Evolutionary conservation across 2,797 vertebrate genomes (phyloP), one percentile per base, ranked within the genome.

Genomic region (Taenioides sp.): DNA sequence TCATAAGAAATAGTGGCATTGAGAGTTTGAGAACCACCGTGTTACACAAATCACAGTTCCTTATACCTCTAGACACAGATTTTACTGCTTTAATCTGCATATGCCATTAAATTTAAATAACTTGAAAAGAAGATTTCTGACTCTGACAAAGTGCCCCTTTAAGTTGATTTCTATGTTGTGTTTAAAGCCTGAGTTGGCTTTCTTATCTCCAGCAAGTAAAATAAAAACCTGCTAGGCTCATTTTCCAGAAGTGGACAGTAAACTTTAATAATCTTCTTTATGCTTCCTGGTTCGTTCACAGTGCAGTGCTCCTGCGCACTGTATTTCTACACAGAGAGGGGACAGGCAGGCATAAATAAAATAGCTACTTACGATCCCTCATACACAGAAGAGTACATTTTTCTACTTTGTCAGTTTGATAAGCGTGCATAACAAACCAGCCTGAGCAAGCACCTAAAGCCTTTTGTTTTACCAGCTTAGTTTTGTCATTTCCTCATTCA

Each of bases 331-430:
- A 65, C 12, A 43, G 37, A 64, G 43, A 28, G 43, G 3, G 43
- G 64, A 65, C 23, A 65, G 64, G 10, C 43, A 7, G 43, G 22
- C 43, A 5, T 5, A 34, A 27, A 18, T 11, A 73, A 40, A 59
- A 22, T n/a, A 9, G 69, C 43, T 28, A 40, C 43, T 61, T 14
- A n/a, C 71, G 60, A 68, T 68, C 80, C 65, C 60, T 63, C 69
- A 37, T 64, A 57, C 6, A 80, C 43, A 71, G 73, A 74, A 75
- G 65, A 57, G 55, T 0, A 67, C 79, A 79, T 83, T 68, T 60
- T 76, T 83, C 82, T 76, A 80, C 69, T 81, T 82, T 80, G 83
- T 85, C 86, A 83, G 55, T 75, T 88, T 81, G 81, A 87, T 87
- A 73, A 88, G 66, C 73, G 58, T 50, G 63, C 70, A 73, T 14